phyloP scores from a whole-genome alignment of 1,140 invertebrate genomes.

The Nebria ingens region DNA sequence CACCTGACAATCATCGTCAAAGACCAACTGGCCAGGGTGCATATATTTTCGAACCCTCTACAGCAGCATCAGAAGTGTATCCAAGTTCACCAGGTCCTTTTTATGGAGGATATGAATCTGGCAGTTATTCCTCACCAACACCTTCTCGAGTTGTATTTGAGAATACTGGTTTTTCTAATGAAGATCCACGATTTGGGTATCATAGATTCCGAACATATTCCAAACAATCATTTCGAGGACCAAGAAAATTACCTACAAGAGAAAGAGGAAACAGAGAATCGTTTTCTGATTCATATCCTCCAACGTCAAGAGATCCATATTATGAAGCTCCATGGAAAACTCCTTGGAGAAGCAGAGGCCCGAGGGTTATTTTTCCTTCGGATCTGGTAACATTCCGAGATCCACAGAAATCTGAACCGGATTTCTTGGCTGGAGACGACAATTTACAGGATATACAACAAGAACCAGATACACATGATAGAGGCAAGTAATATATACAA shows the following conservation, averaged over 20 bases:
- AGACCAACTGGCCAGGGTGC: neutral
- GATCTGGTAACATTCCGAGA: constrained; percentile 32
- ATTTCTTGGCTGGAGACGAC: constrained; percentile 29
- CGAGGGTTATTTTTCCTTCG: constrained; percentile 32
- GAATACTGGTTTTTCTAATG: neutral
- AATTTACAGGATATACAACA: constrained; percentile 30
- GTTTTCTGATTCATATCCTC: neutral
- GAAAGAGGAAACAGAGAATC: constrained; percentile 21
- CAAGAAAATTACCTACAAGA: constrained; percentile 20
- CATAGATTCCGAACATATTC: constrained; percentile 9
- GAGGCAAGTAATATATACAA: constrained; percentile 24
- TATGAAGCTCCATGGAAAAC: constrained; percentile 22
- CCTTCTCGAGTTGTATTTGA: constrained; percentile 1
- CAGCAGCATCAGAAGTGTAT: neutral
- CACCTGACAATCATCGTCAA: neutral
- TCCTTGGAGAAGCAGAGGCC: constrained; percentile 22
- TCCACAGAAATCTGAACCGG: constrained; percentile 24
- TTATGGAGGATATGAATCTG: constrained; percentile 16
- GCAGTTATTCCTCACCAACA: neutral
- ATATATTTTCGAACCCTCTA: neutral
- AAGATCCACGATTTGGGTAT: neutral
- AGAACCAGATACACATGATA: constrained; percentile 26
- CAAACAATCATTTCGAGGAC: constrained; percentile 6
- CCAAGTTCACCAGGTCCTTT: constrained; percentile 17
- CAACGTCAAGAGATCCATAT: constrained; percentile 18